Percentiles rank a stretch among this genome's conserved stretches.
phyloP scores from a whole-genome alignment of 2,113 vertebrate species.

The Paramisgurnus dabryanus region DNA sequence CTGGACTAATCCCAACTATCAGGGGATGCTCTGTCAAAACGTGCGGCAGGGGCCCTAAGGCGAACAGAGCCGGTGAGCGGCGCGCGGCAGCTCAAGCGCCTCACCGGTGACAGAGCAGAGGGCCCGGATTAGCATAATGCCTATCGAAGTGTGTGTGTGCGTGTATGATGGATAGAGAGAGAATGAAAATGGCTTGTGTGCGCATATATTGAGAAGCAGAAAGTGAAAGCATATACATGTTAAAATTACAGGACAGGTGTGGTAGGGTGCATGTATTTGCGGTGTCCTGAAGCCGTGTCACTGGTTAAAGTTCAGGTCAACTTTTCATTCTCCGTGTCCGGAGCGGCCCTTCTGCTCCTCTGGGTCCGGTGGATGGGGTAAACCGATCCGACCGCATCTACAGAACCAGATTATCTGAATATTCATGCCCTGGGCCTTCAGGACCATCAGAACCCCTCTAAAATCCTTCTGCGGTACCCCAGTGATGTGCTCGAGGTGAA shows the following conservation, averaged over 20 bases:
- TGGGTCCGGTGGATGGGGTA: background rate
- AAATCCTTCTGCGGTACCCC: slow-evolving; percentile 62
- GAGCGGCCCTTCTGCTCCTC: slow-evolving; percentile 2
- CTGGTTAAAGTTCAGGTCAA: background rate
- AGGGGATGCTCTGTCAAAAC: slow-evolving; percentile 99
- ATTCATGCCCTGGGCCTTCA: slow-evolving; percentile 84
- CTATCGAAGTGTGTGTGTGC: slow-evolving; percentile 78
- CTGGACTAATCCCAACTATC: slow-evolving; percentile 99
- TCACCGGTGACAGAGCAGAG: slow-evolving; percentile 77
- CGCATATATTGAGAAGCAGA: background rate
- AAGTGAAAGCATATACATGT: background rate
- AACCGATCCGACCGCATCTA: slow-evolving; percentile 20
- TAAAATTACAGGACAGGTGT: background rate
- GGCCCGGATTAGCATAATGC: slow-evolving; percentile 97
- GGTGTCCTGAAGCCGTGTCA: background rate
- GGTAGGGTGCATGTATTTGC: background rate
- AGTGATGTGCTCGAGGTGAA: slow-evolving; percentile 79
- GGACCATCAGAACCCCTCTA: slow-evolving; percentile 73
- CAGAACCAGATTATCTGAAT: slow-evolving; percentile 78
- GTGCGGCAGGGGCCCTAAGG: slow-evolving; percentile 98
- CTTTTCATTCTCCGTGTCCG: background rate
- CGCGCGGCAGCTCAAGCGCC: slow-evolving; percentile 80
- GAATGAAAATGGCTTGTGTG: slow-evolving; percentile 22
- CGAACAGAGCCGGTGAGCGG: slow-evolving; percentile 93
- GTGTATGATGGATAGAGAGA: slow-evolving; percentile 58